Base-by-base conservation (phyloP, 1,140 invertebrate genomes). In the Neotoxoptera formosana region DNA sequence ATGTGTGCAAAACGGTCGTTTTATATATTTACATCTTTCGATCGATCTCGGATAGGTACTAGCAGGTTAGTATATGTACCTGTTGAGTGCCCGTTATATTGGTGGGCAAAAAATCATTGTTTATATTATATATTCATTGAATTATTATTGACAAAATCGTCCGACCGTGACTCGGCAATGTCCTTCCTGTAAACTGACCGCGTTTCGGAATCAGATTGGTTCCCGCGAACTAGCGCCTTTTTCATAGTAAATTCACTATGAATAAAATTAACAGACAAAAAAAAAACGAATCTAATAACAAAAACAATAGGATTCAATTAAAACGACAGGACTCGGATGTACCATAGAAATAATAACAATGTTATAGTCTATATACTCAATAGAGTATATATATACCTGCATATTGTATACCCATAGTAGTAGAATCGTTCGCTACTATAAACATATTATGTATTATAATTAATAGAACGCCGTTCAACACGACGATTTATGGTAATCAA, bases 111-210 rank as follows among this genome's bases (percentile, higher is more conserved):
- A 86, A 84, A 93, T 21, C 47, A 56, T 53, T 53, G 48, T 86
- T 93, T 86, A 86, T 93, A 86, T 45, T 60, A 90, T 60, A 90
- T 89, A 56, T 36, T 91, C 6, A 23, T 53, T 45, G 48, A 56
- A 84, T 86, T 41, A 84, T 86, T 41, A 93, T 86, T 84, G 81
- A 93, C 48, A 45, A 56, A 93, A 84, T 84, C 76, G 23, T 53
- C 41, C 14, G 34, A 86, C 81, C 91, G 25, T 93, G 91, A 41
- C 21, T 48, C 14, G 81, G 81, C 81, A 86, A 86, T 84, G 81
- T n/a, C 48, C 21, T 53, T 92, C 91, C 48, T 81, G 41, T 84
- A 84, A 20, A 36, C 48, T 92, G 81, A 92, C 91, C 91, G 91
- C 91, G 81, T 84, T 92, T 92, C 48, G 3, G 11, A 81, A 92